Percentiles rank a stretch among this genome's conserved stretches.
These are phyloP conservation scores for Rhipidura dahli DNA, from an alignment of 2,113 vertebrate genomes.

Conservation along the genomic window DNA sequence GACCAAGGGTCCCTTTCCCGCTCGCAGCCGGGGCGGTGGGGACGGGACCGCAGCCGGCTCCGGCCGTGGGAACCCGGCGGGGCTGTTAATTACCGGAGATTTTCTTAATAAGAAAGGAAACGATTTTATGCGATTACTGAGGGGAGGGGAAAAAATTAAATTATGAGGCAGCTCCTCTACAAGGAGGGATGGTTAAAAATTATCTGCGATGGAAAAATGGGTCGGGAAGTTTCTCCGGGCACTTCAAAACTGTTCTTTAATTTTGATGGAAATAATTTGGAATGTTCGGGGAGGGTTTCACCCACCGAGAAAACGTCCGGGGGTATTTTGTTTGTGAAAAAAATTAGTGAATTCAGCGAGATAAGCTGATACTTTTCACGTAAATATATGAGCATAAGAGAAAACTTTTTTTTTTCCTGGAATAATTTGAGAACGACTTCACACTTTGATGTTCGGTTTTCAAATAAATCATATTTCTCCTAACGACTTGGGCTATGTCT, in stretches of 20 bases:
- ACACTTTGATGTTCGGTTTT: background rate
- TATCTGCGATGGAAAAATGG: background rate
- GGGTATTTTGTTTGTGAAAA: background rate
- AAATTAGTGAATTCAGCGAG: background rate
- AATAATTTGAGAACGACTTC: constrained; percentile 16
- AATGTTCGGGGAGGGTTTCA: background rate
- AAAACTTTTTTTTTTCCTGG: background rate
- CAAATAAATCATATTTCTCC: background rate
- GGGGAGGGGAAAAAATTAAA: background rate
- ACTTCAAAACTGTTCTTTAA: background rate
- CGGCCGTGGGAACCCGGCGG: constrained; percentile 1
- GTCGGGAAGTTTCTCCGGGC: background rate
- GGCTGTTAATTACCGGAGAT: background rate
- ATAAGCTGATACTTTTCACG: background rate
- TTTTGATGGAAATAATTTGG: background rate
- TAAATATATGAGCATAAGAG: background rate
- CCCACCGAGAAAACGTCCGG: background rate
- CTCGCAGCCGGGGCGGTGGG: background rate
- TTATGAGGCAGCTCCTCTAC: background rate
- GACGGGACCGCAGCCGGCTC: background rate
- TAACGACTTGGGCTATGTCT: background rate
- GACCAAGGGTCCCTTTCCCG: background rate
- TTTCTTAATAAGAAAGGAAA: constrained; percentile 33
- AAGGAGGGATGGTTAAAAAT: background rate
- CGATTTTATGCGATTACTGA: background rate